Evolutionary conservation across 1,140 invertebrate genomes (phyloP).

Genomic region (Drosophila mayri): DNA sequence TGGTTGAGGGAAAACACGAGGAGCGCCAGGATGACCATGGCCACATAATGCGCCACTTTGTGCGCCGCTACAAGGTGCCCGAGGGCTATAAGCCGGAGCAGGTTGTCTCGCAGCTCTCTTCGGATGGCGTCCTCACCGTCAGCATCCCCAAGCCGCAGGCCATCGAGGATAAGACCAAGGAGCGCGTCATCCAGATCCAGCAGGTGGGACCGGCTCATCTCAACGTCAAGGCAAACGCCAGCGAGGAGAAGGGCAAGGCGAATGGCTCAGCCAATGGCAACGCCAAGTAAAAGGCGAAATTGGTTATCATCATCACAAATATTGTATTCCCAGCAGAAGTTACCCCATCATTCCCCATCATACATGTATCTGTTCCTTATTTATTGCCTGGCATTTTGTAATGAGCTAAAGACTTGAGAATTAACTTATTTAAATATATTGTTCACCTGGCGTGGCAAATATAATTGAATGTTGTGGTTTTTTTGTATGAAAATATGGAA

Average conservation of each 20-base stretch:
- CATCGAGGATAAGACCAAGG: slow-evolving; percentile 75
- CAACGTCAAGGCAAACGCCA: slow-evolving; percentile 49
- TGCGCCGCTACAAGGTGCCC: slow-evolving; percentile 89
- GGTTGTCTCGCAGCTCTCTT: slow-evolving; percentile 89
- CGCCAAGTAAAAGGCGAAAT: slow-evolving; percentile 26
- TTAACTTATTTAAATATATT: slow-evolving; percentile 30
- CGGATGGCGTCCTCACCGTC: slow-evolving; percentile 90
- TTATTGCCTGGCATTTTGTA: slow-evolving; percentile 44
- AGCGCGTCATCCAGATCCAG: slow-evolving; percentile 63
- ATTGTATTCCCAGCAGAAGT: neutral
- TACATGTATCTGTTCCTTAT: slow-evolving; percentile 1
- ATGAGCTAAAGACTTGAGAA: slow-evolving; percentile 46
- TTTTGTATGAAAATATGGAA: neutral
- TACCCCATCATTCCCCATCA: slow-evolving; percentile 20
- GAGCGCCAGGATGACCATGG: slow-evolving; percentile 88
- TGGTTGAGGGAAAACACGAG: slow-evolving; percentile 90
- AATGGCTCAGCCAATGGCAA: slow-evolving; percentile 43
- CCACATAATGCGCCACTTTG: slow-evolving; percentile 88
- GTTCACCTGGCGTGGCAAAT: slow-evolving; percentile 30
- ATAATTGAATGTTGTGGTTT: neutral
- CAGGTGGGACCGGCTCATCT: slow-evolving; percentile 63
- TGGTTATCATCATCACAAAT: neutral
- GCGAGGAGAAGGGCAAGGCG: slow-evolving; percentile 35
- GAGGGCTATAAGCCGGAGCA: slow-evolving; percentile 88
- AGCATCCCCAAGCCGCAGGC: slow-evolving; percentile 86